These are phyloP conservation scores for Spinibarbus caldwelli DNA, from an alignment of 2,797 vertebrate genomes.

Conservation along the genomic window DNA sequence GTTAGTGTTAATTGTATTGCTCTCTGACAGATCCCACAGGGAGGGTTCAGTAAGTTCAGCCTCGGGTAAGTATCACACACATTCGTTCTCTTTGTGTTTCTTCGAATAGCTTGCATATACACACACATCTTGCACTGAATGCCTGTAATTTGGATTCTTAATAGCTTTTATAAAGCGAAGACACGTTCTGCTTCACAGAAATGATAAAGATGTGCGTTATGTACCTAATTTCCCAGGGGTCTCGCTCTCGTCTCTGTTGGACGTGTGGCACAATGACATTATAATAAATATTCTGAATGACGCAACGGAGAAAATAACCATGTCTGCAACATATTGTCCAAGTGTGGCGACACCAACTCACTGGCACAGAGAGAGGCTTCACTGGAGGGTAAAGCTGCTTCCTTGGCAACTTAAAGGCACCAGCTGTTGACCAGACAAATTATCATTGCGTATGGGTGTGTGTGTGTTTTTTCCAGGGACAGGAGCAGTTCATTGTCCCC, in stretches of 20 bases:
- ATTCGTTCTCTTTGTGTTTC: not conserved
- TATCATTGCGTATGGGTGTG: slow-evolving; percentile 19
- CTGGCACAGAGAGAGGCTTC: slow-evolving; percentile 57
- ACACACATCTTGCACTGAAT: not conserved
- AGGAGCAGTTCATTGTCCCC: slow-evolving; percentile 55
- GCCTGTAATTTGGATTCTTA: not conserved
- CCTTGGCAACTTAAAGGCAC: slow-evolving; percentile 52
- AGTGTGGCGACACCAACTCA: slow-evolving; percentile 42
- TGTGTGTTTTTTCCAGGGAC: slow-evolving; percentile 56
- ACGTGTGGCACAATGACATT: slow-evolving; percentile 54
- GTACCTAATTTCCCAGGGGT: slow-evolving; percentile 34
- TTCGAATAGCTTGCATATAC: not conserved
- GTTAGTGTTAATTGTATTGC: slow-evolving; percentile 28
- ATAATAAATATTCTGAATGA: slow-evolving; percentile 55
- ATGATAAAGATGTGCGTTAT: not conserved
- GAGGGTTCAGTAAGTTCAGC: slow-evolving; percentile 45
- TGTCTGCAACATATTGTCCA: slow-evolving; percentile 29
- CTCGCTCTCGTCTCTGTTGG: slow-evolving; percentile 54
- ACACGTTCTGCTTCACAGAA: not conserved
- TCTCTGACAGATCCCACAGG: slow-evolving; percentile 41
- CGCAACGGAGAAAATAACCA: slow-evolving; percentile 54
- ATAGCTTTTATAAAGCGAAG: not conserved
- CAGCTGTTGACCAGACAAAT: slow-evolving; percentile 58
- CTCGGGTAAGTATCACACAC: slow-evolving; percentile 44
- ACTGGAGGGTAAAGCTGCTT: slow-evolving; percentile 51